phyloP scores from a whole-genome alignment of 92 coral and sea anemone species.

The Chrysogorgia sp. region DNA sequence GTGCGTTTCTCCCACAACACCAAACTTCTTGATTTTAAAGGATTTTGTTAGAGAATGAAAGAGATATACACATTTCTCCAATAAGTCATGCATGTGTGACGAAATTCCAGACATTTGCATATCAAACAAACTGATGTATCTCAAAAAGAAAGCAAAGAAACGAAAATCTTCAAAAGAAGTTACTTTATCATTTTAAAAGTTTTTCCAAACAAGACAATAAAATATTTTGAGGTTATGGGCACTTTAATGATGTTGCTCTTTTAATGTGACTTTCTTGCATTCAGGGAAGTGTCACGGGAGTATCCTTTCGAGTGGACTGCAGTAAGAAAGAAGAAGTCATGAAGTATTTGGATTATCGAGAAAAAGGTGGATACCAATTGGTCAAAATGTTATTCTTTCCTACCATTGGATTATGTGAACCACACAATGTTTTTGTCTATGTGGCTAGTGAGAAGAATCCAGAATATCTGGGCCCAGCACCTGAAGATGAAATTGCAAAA shows the following conservation, averaged over 20 bases:
- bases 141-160: too few relatives aligned
- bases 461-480: slow-evolving; percentile 74
- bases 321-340: slow-evolving; percentile 61
- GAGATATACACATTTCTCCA: too few relatives aligned
- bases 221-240: not conserved
- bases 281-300: slow-evolving; percentile 87
- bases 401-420: slow-evolving; percentile 36
- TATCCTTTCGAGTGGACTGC: slow-evolving; percentile 71
- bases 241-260: too few relatives aligned
- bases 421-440: slow-evolving; percentile 63
- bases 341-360: slow-evolving; percentile 72
- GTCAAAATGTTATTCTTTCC: slow-evolving; percentile 64
- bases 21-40: too few relatives aligned
- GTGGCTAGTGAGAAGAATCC: slow-evolving; percentile 73
- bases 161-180: too few relatives aligned
- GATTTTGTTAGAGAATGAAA: too few relatives aligned
- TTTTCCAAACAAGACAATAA: not conserved
- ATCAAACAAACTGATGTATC: too few relatives aligned
- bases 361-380: slow-evolving; percentile 83
- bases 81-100: too few relatives aligned
- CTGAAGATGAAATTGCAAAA: slow-evolving; percentile 66
- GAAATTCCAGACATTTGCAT: too few relatives aligned
- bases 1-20: too few relatives aligned
- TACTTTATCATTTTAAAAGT: too few relatives aligned
- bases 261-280: too few relatives aligned